A percentile compares a stretch with the other conserved stretches of the same genome.
These are phyloP conservation scores for Cordilura impudica DNA, from an alignment of 2,888 invertebrate genomes.

Conservation along the genomic window DNA sequence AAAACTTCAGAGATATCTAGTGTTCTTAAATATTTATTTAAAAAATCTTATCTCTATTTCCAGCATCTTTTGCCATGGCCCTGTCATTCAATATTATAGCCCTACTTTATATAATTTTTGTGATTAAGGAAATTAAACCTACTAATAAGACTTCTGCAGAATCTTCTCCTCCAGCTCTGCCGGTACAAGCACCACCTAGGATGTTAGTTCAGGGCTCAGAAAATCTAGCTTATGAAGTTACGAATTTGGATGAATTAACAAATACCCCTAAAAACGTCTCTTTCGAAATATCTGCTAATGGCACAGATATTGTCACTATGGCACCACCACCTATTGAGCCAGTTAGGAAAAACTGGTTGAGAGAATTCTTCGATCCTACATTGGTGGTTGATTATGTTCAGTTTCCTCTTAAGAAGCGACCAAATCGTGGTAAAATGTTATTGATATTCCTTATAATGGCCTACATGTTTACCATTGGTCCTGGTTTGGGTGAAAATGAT, in stretches of 20 bases:
- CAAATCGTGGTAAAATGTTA: conserved; percentile 72
- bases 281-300: conserved; percentile 68
- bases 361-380: conserved; percentile 76
- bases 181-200: conserved; percentile 55
- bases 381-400: conserved; percentile 73
- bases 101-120: conserved; percentile 74
- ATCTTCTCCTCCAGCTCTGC: conserved; percentile 60
- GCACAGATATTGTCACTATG: conserved; percentile 44
- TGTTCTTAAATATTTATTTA: background rate
- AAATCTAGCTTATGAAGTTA: conserved; percentile 71
- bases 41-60: conserved; percentile 7
- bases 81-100: conserved; percentile 73
- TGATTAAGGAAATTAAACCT: conserved; percentile 72
- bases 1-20: conserved; percentile 49
- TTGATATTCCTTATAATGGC: conserved; percentile 71
- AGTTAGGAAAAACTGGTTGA: conserved; percentile 64
- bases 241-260: conserved; percentile 65
- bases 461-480: conserved; percentile 75
- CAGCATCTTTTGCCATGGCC: conserved; percentile 75
- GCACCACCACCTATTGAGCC: background rate
- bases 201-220: conserved; percentile 64
- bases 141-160: conserved; percentile 24
- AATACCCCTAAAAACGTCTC: conserved; percentile 70
- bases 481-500: conserved; percentile 73
- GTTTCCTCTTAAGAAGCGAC: conserved; percentile 73